Conservation (phyloP, 2,113 vertebrate species). For the Phyllostomus discolor region DNA sequence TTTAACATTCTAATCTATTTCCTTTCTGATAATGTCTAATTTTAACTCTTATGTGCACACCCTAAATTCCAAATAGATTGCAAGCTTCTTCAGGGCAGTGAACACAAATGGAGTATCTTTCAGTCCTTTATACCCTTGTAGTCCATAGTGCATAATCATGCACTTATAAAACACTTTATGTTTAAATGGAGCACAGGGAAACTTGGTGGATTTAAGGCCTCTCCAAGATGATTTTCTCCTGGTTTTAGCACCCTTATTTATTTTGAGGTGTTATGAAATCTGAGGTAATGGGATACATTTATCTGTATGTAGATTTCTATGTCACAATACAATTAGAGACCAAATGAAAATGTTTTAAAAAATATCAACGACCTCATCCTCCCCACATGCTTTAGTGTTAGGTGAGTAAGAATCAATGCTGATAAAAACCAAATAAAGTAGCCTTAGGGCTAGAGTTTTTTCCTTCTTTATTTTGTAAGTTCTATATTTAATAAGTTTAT, state of each 20-base stretch:
- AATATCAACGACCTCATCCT: background rate
- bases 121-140: background rate
- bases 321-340: background rate
- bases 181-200: background rate
- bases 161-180: background rate
- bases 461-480: background rate
- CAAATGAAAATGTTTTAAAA: conserved; percentile 24
- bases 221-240: background rate
- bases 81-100: background rate
- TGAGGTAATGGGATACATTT: background rate
- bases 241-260: background rate
- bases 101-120: background rate
- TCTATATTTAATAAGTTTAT: background rate
- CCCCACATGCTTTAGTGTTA: background rate
- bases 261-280: conserved; percentile 16
- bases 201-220: background rate
- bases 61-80: background rate
- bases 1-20: background rate
- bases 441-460: background rate
- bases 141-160: background rate
- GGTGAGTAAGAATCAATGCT: background rate
- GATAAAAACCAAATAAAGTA: background rate
- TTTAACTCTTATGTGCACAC: background rate
- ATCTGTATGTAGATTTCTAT: background rate
- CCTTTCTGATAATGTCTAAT: background rate